A percentile compares a stretch with the other conserved stretches of the same genome.
phyloP scores from a whole-genome alignment of 2,888 invertebrate species.

The Drosophila anomalata region DNA sequence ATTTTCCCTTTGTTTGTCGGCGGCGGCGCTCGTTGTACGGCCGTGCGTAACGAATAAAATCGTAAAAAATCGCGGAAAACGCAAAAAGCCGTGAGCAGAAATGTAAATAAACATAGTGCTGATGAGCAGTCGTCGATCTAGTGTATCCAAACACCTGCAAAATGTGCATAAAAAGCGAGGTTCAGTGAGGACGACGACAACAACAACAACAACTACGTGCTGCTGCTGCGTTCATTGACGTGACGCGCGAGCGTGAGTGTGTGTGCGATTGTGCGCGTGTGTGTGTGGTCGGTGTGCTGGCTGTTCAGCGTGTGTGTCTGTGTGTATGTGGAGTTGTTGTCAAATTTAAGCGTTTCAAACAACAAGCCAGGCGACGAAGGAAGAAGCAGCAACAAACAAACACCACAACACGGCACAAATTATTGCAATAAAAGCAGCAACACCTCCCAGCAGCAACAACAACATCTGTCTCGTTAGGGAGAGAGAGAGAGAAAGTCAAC shows the following conservation, averaged over 20 bases:
- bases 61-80: slow-evolving; percentile 57
- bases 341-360: slow-evolving; percentile 53
- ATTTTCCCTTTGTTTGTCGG: slow-evolving; percentile 77
- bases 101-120: slow-evolving; percentile 70
- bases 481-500: slow-evolving; percentile 52
- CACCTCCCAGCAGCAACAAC: slow-evolving; percentile 31
- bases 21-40: slow-evolving; percentile 76
- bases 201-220: slow-evolving; percentile 55
- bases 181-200: slow-evolving; percentile 57
- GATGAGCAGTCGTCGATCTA: slow-evolving; percentile 48
- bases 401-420: slow-evolving; percentile 45
- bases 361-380: slow-evolving; percentile 35
- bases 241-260: slow-evolving; percentile 72
- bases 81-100: slow-evolving; percentile 54
- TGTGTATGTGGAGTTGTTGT: slow-evolving; percentile 63
- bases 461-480: slow-evolving; percentile 32
- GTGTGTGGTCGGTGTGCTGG: slow-evolving; percentile 53
- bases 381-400: slow-evolving; percentile 59
- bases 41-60: slow-evolving; percentile 76
- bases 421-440: slow-evolving; percentile 45
- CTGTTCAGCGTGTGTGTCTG: slow-evolving; percentile 34
- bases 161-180: slow-evolving; percentile 74
- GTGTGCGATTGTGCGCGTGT: slow-evolving; percentile 35
- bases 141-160: slow-evolving; percentile 57
- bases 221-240: slow-evolving; percentile 81